A percentile compares a stretch with the other conserved stretches of the same genome.
Evolutionary conservation across 2,113 vertebrate genomes (phyloP).

Genomic region (Jacana jacana): DNA sequence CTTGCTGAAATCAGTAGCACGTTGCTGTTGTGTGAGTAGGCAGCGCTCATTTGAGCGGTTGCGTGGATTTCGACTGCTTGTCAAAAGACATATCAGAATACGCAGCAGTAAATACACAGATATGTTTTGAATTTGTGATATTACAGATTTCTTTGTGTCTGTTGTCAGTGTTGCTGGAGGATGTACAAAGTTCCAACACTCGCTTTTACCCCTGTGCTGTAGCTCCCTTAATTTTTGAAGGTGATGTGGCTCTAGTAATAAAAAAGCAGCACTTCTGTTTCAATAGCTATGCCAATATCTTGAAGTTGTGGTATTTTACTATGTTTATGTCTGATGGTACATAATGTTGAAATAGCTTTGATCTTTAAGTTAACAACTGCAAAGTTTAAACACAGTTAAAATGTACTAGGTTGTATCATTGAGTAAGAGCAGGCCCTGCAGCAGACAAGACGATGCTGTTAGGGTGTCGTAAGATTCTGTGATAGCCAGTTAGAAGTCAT

Average conservation of each 20-base stretch:
- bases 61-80: background rate
- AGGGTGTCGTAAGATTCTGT: background rate
- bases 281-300: background rate
- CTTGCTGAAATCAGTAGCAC: background rate
- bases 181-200: rapidly evolving
- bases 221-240: background rate
- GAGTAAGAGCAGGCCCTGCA: background rate
- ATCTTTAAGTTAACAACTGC: background rate
- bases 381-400: background rate
- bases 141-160: background rate
- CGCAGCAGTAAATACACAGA: background rate
- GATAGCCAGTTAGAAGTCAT: background rate
- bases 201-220: background rate
- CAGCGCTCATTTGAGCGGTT: background rate
- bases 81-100: background rate
- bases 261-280: background rate
- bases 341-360: background rate
- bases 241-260: background rate
- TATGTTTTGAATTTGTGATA: background rate
- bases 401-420: background rate
- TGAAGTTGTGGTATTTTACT: background rate
- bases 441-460: background rate
- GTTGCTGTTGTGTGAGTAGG: background rate
- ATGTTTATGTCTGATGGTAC: background rate
- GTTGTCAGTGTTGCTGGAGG: background rate